Percentiles rank a stretch among this genome's conserved stretches.
Conservation (phyloP, 2,888 invertebrate genomes). For the Thysanoteuthis rhombus region DNA sequence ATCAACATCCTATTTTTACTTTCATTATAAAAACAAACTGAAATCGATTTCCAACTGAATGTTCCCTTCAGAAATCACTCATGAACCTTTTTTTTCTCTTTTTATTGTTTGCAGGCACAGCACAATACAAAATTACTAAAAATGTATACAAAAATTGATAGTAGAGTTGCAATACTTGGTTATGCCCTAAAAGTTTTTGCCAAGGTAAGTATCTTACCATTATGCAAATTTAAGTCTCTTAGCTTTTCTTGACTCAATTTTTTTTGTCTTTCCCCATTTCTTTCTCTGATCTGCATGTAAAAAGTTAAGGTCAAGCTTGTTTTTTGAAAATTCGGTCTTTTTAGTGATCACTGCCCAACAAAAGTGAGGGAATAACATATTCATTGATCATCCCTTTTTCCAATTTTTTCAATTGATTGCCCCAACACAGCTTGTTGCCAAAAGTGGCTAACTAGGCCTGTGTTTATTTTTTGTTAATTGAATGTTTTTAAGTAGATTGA, state of each 20-base stretch:
- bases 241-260: not conserved
- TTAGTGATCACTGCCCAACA: too few relatives aligned
- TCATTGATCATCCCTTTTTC: too few relatives aligned
- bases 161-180: constrained; percentile 70
- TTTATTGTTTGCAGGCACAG: constrained; percentile 66
- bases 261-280: not conserved
- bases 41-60: not conserved
- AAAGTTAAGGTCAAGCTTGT: not conserved
- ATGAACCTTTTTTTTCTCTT: not conserved
- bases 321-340: too few relatives aligned
- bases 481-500: not conserved
- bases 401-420: too few relatives aligned
- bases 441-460: too few relatives aligned
- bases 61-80: not conserved
- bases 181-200: constrained; percentile 72
- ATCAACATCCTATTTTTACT: not conserved
- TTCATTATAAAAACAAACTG: not conserved
- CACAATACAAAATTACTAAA: constrained; percentile 72
- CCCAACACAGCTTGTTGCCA: too few relatives aligned
- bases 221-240: too few relatives aligned
- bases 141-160: constrained; percentile 71
- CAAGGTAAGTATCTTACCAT: constrained; percentile 63
- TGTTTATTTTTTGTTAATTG: too few relatives aligned
- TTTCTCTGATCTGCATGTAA: not conserved
- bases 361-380: too few relatives aligned